Evolutionary conservation across 2,113 vertebrate species (phyloP).

Genomic region (Elephas maximus): DNA sequence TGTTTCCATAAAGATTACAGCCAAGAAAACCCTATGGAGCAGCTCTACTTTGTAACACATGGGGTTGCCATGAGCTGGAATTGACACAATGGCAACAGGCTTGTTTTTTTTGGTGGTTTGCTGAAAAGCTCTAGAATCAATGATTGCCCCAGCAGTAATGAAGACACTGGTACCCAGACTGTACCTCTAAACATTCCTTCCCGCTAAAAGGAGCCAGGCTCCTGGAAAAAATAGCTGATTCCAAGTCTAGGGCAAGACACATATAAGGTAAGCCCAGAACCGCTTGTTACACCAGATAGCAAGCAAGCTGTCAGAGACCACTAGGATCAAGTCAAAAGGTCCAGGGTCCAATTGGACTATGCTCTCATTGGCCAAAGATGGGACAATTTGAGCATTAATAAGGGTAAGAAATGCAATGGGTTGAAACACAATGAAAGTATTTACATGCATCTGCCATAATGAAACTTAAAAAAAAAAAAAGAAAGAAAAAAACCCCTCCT

Average conservation of each 20-base stretch:
- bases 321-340: too few relatives aligned
- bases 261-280: background rate
- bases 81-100: background rate
- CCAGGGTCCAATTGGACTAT: too few relatives aligned
- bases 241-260: too few relatives aligned
- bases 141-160: background rate
- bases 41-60: too few relatives aligned
- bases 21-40: too few relatives aligned
- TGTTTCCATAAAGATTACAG: too few relatives aligned
- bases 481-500: background rate
- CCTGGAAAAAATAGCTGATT: background rate
- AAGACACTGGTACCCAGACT: background rate
- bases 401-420: background rate
- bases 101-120: background rate
- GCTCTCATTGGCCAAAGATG: too few relatives aligned
- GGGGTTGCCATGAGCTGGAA: too few relatives aligned
- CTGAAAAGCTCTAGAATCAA: background rate
- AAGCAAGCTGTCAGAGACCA: background rate
- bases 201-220: background rate
- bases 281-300: background rate
- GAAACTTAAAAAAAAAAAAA: too few relatives aligned
- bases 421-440: accelerated
- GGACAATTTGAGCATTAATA: background rate
- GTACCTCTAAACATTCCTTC: background rate
- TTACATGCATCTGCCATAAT: too few relatives aligned